Conservation (phyloP, 2,888 invertebrate genomes). For the Dryocosmus kuriphilus region DNA sequence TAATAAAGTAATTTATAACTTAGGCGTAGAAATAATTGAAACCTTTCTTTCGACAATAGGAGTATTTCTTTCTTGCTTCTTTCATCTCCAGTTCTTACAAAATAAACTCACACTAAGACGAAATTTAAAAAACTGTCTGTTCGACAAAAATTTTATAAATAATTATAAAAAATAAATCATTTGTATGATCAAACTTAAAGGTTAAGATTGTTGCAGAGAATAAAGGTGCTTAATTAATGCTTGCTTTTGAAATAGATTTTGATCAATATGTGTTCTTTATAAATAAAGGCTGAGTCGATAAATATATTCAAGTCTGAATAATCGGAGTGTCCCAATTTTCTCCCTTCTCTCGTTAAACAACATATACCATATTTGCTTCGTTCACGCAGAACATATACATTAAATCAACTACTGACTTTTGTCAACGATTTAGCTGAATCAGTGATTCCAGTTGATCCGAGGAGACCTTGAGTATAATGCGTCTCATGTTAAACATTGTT, state of each 20-base stretch:
- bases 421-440: constrained; percentile 23
- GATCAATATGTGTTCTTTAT: not conserved
- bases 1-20: constrained; percentile 19
- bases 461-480: constrained; percentile 3
- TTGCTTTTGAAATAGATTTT: not conserved
- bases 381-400: constrained; percentile 10
- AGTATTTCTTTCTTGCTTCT: not conserved
- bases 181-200: no score
- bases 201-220: no score
- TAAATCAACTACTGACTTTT: not conserved
- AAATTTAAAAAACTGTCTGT: no score
- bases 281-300: not conserved
- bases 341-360: not conserved
- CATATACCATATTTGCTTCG: not conserved
- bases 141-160: no score
- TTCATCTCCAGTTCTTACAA: not conserved
- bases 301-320: no score
- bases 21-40: constrained; percentile 10
- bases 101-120: no score
- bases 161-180: no score
- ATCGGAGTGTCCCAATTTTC: not conserved
- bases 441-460: constrained; percentile 14
- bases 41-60: not conserved
- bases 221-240: not conserved
- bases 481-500: no score